Evolutionary conservation across 30 jellyfish, hydroid and myxozoan species (phyloP), one percentile per base, ranked within the genome.

Genomic region (Aurelia sp.): DNA sequence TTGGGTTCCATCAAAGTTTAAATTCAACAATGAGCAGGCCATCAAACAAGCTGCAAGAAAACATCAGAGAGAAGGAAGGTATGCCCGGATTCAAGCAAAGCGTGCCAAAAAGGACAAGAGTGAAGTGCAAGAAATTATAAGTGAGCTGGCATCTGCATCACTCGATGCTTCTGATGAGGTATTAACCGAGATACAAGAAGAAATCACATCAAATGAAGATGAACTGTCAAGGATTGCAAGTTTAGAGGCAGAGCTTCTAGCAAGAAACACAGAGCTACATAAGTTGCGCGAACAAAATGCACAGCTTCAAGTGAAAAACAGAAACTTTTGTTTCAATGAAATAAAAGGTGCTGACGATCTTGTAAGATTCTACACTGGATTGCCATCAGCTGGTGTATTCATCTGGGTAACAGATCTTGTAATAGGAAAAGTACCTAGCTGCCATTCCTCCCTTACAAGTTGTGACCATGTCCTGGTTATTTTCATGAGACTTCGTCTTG

Each of bases 401-500:
- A 11, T n/a, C 31, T 78, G 89, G 89, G 35, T 78, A 37, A 30
- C 44, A 22, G n/a, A 22, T 22, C 82, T 52, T 44, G 73, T 64
- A 61, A 27, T 60, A 4, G 82, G 50, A 65, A 71, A 71, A 71
- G 82, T 51, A 23, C 41, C 31, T 35, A 12, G 33, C 18, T 40
- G 18, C 50, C 58, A 48, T 44, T 35, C 62, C 15, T 19, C 53
- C 47, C 58, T 78, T 18, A 60, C 89, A 17, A 19, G 37, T 44
- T 61, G 64, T 23, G 89, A 78, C 81, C 89, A 61, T 61, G 37
- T 78, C 18, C 78, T 78, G 66, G 27, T 78, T 35, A 83, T 76
- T 30, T 50, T 78, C 3, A 78, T 78, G 89, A 78, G 64, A 62
- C 68, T 78, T 66, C 57, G 74, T 17, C 81, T 78, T 22, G 89